Evolutionary conservation across 1,140 invertebrate genomes (phyloP), one percentile per base, ranked within the genome.

Genomic region (Brachionus sp.): DNA sequence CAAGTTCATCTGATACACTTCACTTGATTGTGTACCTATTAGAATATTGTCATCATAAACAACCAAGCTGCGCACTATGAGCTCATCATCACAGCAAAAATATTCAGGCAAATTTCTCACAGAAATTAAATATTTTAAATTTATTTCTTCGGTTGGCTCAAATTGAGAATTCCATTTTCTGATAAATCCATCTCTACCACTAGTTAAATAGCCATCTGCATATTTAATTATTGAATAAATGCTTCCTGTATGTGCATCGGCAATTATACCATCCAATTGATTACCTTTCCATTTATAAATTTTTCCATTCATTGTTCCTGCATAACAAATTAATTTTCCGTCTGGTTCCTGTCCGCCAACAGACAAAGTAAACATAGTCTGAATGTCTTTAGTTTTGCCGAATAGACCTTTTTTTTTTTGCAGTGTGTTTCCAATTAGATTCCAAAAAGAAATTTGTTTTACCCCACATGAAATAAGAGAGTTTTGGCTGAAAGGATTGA

Each of bases 401-500:
- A 89, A 89, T 19, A 88, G 84, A 5, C 88, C 89, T 84, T 89
- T 89, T 75, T 87, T 87, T 5, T 86, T 85, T 37, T 87, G 86
- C 12, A 89, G 84, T 35, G 88, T 86, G 85, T 90, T 90, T 29
- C 89, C 89, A 85, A 86, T 88, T 19, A 89, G 77, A 9, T 86
- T 86, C 89, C 89, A 90, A 75, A 90, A 90, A 70, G 88, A 88
- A 35, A 90, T 88, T 84, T 90, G 89, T 83, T 90, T 90, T 1
- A 90, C 86, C 16, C 89, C 89, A 86, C 88, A 89, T 33, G 86
- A 89, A 2, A 89, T 88, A 23, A 90, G 84, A 13, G 84, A 83
- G 82, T 89, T 88, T 5, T 85, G 84, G 84, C 86, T 85, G 82
- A 84, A 86, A 7, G 86, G 86, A 75, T 87, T 85, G 64, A 89